A percentile compares a stretch with the other conserved stretches of the same genome.
These are phyloP conservation scores for Elysia chlorotica DNA, from an alignment of 1,140 invertebrate species.

Conservation along the genomic window DNA sequence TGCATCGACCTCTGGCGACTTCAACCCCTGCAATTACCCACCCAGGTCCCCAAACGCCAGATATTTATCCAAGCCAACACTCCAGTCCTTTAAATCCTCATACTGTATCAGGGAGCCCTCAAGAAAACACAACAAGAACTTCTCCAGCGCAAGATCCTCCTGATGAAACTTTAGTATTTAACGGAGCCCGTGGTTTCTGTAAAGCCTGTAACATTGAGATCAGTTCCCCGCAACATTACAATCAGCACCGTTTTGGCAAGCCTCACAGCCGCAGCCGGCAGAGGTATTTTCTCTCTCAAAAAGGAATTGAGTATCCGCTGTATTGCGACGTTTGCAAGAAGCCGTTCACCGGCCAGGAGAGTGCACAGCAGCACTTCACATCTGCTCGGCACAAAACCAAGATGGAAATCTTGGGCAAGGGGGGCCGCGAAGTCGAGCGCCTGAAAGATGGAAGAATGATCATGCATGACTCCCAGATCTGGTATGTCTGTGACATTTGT, in stretches of 20 bases:
- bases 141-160: too few relatives aligned
- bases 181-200: constrained; percentile 34
- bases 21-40: too few relatives aligned
- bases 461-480: constrained; percentile 28
- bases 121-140: too few relatives aligned
- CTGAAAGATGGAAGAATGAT: not conserved
- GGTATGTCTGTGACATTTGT: constrained; percentile 44
- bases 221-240: constrained; percentile 29
- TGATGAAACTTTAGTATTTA: too few relatives aligned
- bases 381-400: constrained; percentile 42
- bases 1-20: too few relatives aligned
- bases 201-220: constrained; percentile 34
- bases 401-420: not conserved
- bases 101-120: too few relatives aligned
- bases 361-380: constrained; percentile 40
- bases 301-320: constrained; percentile 13
- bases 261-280: constrained; percentile 29
- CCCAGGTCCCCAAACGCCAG: too few relatives aligned
- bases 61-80: too few relatives aligned
- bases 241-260: constrained; percentile 35
- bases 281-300: constrained; percentile 2
- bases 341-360: constrained; percentile 40
- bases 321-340: constrained; percentile 43
- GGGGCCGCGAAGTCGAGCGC: not conserved
- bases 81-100: too few relatives aligned